Evolutionary conservation across 2,113 vertebrate genomes (phyloP).

Genomic region (Meriones unguiculatus): DNA sequence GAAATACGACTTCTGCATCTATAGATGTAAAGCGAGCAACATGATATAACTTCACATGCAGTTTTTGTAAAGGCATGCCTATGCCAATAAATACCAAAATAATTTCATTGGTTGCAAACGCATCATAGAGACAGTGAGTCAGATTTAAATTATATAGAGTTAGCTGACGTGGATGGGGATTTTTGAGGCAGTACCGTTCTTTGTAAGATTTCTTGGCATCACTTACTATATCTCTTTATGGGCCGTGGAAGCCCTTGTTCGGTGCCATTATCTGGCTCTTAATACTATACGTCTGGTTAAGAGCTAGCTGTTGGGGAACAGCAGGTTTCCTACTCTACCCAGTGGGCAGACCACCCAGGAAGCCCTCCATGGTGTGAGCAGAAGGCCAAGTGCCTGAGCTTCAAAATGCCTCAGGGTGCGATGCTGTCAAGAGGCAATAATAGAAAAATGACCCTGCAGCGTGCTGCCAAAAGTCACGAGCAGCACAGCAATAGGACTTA

Average conservation of each 20-base stretch:
- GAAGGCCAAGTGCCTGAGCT: conserved; percentile 69
- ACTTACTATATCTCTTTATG: not conserved
- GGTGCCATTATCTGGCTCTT: conserved; percentile 19
- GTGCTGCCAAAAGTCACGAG: conserved; percentile 21
- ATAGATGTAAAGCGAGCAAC: not conserved
- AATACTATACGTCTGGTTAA: conserved; percentile 17
- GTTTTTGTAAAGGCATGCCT: not conserved
- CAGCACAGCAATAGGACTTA: conserved; percentile 48
- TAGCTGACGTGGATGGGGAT: not conserved
- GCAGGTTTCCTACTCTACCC: conserved; percentile 27
- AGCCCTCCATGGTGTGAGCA: not conserved
- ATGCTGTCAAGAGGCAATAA: conserved; percentile 40
- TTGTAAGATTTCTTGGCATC: not conserved
- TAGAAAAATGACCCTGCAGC: conserved; percentile 58
- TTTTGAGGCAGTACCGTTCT: not conserved
- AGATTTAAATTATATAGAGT: not conserved
- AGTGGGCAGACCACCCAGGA: conserved; percentile 25
- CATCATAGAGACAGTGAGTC: not conserved
- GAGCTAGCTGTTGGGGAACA: conserved; percentile 47
- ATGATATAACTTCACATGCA: not conserved
- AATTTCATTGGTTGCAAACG: conserved; percentile 3
- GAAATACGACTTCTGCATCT: not conserved
- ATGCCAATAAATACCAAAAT: not conserved
- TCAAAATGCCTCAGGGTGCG: conserved; percentile 24
- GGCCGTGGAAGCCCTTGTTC: not conserved